Percentiles rank a stretch among this genome's conserved stretches.
phyloP scores from a whole-genome alignment of 2,797 vertebrate species.

The Buceros bicornis region DNA sequence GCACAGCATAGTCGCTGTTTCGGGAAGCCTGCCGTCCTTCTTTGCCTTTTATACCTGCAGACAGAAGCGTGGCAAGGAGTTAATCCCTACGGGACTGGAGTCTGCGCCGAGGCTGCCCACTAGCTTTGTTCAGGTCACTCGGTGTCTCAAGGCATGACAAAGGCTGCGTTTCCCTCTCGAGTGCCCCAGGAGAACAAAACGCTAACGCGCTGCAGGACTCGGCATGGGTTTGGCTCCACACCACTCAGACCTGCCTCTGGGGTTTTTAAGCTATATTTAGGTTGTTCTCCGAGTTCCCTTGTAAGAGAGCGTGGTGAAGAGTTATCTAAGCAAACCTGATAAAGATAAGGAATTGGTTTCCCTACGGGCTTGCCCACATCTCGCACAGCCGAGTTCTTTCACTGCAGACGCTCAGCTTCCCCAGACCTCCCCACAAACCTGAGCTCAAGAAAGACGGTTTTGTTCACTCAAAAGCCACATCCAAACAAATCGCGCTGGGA shows the following conservation, averaged over 20 bases:
- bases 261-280: neutral
- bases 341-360: neutral
- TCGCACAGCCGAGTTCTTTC: neutral
- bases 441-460: neutral
- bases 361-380: accelerated
- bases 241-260: neutral
- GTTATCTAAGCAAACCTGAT: neutral
- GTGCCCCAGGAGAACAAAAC: neutral
- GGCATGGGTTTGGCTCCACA: neutral
- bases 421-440: neutral
- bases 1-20: constrained; percentile 98
- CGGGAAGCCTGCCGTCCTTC: constrained; percentile 96
- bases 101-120: neutral
- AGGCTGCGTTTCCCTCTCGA: accelerated
- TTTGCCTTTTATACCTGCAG: constrained; percentile 94
- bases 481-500: neutral
- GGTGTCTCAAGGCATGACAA: neutral
- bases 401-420: neutral
- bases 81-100: neutral
- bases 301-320: neutral
- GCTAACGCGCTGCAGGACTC: accelerated
- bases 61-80: neutral
- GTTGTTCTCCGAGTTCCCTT: neutral
- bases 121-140: neutral
- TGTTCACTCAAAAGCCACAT: neutral